phyloP scores from a whole-genome alignment of 2,888 invertebrate genomes.

The Ethmia dodecea region DNA sequence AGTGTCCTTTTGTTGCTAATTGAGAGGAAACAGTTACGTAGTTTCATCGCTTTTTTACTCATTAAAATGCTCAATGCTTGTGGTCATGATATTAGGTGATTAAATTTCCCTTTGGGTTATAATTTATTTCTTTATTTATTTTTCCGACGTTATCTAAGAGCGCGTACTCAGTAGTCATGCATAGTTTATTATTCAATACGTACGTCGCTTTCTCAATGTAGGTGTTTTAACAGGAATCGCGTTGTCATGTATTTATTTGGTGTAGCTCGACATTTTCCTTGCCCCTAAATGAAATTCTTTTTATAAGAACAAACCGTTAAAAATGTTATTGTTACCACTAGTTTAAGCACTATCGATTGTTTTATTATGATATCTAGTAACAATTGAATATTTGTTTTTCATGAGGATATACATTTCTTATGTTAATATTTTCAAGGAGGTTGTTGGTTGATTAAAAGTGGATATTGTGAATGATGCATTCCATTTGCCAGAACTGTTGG shows the following conservation, averaged over 20 bases:
- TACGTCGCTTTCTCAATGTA: constrained; percentile 1
- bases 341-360: constrained; percentile 66
- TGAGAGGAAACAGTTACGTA: constrained; percentile 37
- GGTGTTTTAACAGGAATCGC: neutral
- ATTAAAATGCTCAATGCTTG: constrained; percentile 73
- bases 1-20: constrained; percentile 68
- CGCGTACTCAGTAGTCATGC: constrained; percentile 14
- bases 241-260: constrained; percentile 2
- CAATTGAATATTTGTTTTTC: constrained; percentile 42
- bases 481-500: constrained; percentile 62
- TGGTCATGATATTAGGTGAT: constrained; percentile 70
- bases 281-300: constrained; percentile 18
- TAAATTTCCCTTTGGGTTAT: constrained; percentile 48
- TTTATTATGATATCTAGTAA: constrained; percentile 39
- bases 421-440: constrained; percentile 48
- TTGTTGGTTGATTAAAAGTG: constrained; percentile 52
- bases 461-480: constrained; percentile 69
- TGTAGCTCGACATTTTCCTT: constrained; percentile 6
- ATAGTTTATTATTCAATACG: constrained; percentile 6
- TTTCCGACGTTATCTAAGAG: constrained; percentile 16
- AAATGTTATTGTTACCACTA: constrained; percentile 75
- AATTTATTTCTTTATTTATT: constrained; percentile 58
- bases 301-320: constrained; percentile 43
- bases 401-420: constrained; percentile 43
- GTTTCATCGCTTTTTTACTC: constrained; percentile 60